These are phyloP conservation scores for Todus mexicanus DNA, from an alignment of 2,797 vertebrate genomes.

Conservation along the genomic window DNA sequence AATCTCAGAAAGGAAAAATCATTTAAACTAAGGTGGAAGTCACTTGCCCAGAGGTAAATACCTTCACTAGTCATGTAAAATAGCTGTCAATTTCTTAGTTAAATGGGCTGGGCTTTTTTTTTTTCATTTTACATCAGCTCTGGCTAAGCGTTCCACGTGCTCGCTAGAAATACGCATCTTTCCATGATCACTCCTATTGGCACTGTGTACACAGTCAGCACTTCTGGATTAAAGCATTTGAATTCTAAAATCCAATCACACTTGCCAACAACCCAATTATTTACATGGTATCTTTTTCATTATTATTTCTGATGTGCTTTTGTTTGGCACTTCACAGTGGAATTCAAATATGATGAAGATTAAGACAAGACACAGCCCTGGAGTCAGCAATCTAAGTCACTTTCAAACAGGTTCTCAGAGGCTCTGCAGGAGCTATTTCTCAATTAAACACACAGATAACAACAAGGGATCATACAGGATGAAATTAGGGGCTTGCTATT, in stretches of 20 bases:
- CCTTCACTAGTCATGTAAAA: not conserved
- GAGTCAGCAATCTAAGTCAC: not conserved
- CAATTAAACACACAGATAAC: not conserved
- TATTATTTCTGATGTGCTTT: not conserved
- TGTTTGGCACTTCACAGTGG: not conserved
- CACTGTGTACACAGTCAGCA: not conserved
- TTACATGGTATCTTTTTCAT: not conserved
- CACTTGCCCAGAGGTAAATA: not conserved
- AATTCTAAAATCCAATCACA: not conserved
- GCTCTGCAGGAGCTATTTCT: not conserved
- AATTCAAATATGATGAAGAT: not conserved
- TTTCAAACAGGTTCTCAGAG: not conserved
- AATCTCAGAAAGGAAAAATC: not conserved
- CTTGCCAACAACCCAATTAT: not conserved
- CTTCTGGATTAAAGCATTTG: not conserved
- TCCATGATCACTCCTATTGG: not conserved
- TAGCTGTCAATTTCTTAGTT: not conserved
- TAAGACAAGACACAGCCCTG: not conserved
- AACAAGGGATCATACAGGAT: not conserved
- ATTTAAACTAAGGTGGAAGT: not conserved
- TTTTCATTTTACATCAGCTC: not conserved
- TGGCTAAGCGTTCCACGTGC: not conserved
- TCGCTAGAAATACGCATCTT: not conserved
- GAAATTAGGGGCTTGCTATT: not conserved
- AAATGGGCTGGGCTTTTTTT: not conserved